Base-by-base conservation (phyloP, 2,888 invertebrate species). In the Suillia variegata region DNA sequence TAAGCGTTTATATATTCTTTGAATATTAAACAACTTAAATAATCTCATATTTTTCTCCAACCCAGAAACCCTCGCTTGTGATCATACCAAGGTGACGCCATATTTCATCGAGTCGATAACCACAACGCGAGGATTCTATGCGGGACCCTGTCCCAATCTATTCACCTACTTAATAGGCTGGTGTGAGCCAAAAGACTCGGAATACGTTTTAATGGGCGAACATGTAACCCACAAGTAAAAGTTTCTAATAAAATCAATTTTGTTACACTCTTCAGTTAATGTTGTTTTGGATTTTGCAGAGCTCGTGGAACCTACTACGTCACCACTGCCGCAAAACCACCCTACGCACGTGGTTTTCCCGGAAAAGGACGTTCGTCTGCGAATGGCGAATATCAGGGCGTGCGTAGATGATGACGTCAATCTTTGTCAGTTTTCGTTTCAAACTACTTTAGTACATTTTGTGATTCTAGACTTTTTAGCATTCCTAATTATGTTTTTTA, bases 21-120 rank as follows among this genome's bases (percentile, higher is more conserved):
- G n/a, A 10, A 38, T n/a, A 38, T 38, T 38, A 13, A 8, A 10
- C 4, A n/a, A 5, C n/a, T 38, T n/a, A 10, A 4, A 5, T n/a
- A 13, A 8, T 38, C 38, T n/a, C 6, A 38, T 38, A 4, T 8
- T 38, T n/a, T 5, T 38, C 38, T 45, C 26, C 20, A 1, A 47
- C 38, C 17, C 80, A 93, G 93, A 92, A 85, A 93, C 93, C 0
- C 82, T 94, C 62, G 91, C 94, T 22, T 94, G 94, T 79, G 94
- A 94, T 80, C 94, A 94, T 78, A 94, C 93, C 5, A 93, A 92
- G 83, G 94, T 94, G 61, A 93, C 94, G 2, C 94, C 94, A 10
- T 93, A 93, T 79, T 94, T 93, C 79, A 93, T 94, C 67, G 94
- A 94, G 80, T 94, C 93, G 1, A 93, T 94, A 70, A 91, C 90